phyloP scores from a whole-genome alignment of 1,140 invertebrate genomes.

The Lasioglossum baleicum region DNA sequence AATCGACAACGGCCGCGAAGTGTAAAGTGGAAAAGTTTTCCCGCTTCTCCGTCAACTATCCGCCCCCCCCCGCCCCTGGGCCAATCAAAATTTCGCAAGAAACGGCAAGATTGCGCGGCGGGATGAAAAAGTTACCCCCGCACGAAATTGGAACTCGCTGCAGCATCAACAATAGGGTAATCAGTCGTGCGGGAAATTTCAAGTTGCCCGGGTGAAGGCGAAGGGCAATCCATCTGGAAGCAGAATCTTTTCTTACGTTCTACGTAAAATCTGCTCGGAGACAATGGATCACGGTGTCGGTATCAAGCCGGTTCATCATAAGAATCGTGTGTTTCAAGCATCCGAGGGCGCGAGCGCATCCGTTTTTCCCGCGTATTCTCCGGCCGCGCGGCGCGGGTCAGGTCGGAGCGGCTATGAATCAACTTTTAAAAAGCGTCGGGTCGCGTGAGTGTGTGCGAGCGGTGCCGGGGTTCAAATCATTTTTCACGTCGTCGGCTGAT shows the following conservation, averaged over 20 bases:
- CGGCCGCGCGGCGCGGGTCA: not conserved
- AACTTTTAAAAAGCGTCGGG: slow-evolving; percentile 58
- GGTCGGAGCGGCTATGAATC: slow-evolving; percentile 66
- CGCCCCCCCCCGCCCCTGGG: not conserved
- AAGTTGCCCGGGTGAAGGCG: not conserved
- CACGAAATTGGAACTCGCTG: not conserved
- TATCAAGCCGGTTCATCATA: too few species aligned
- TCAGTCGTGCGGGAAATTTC: slow-evolving; percentile 9
- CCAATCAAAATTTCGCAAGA: slow-evolving; percentile 15
- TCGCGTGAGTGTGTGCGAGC: slow-evolving; percentile 57
- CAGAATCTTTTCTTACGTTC: too few species aligned
- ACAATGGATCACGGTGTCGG: too few species aligned
- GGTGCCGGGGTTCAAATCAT: slow-evolving; percentile 63
- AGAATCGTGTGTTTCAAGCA: too few species aligned
- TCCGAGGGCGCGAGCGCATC: too few species aligned
- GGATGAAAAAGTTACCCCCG: slow-evolving; percentile 5
- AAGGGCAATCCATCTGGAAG: too few species aligned
- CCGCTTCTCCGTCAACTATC: slow-evolving; percentile 2
- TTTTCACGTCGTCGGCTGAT: slow-evolving; percentile 72
- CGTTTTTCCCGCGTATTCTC: not conserved
- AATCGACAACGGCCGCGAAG: not conserved
- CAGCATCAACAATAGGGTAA: slow-evolving; percentile 3
- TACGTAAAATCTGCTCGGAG: too few species aligned
- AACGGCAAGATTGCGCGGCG: slow-evolving; percentile 3
- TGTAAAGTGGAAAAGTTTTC: slow-evolving; percentile 15